Evolutionary conservation across 2,797 vertebrate genomes (phyloP).

Genomic region (Pseudocheirus occidentalis): DNA sequence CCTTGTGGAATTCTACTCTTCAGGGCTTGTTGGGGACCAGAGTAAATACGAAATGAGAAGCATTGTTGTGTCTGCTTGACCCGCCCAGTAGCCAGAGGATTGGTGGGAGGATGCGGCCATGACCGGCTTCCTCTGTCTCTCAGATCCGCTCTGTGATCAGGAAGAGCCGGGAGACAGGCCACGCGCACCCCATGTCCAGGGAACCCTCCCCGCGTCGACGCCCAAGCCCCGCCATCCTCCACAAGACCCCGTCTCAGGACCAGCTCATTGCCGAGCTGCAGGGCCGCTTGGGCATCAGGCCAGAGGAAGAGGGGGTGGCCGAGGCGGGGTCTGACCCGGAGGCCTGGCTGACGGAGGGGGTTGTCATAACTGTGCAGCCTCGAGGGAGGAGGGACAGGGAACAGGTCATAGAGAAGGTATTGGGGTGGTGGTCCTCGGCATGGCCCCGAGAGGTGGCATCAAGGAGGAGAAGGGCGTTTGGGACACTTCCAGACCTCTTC

Average conservation of each 20-base stretch:
- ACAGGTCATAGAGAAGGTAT: constrained; percentile 95
- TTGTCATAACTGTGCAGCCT: constrained; percentile 92
- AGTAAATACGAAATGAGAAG: constrained; percentile 23
- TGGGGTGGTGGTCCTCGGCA: constrained; percentile 8
- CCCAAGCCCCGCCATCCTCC: constrained; percentile 92
- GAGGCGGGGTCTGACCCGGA: constrained; percentile 84
- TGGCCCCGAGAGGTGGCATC: neutral
- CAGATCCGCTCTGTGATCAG: constrained; percentile 98
- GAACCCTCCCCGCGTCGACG: constrained; percentile 89
- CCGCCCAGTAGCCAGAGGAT: neutral
- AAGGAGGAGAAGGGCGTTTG: neutral
- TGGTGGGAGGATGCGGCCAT: neutral
- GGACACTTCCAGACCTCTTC: neutral
- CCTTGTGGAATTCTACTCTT: neutral
- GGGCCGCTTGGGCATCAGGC: constrained; percentile 92
- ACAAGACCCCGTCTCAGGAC: constrained; percentile 95
- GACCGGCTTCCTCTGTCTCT: constrained; percentile 78
- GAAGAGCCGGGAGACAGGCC: constrained; percentile 94
- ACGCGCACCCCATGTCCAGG: constrained; percentile 96
- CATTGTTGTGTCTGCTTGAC: neutral
- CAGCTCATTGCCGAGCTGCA: constrained; percentile 93
- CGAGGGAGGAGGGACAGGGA: constrained; percentile 86
- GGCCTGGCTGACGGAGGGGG: constrained; percentile 94
- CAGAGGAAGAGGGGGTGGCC: constrained; percentile 84
- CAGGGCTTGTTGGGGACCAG: neutral